phyloP scores from a whole-genome alignment of 2,888 invertebrate species.

The Drosophila nr. perissopoda region DNA sequence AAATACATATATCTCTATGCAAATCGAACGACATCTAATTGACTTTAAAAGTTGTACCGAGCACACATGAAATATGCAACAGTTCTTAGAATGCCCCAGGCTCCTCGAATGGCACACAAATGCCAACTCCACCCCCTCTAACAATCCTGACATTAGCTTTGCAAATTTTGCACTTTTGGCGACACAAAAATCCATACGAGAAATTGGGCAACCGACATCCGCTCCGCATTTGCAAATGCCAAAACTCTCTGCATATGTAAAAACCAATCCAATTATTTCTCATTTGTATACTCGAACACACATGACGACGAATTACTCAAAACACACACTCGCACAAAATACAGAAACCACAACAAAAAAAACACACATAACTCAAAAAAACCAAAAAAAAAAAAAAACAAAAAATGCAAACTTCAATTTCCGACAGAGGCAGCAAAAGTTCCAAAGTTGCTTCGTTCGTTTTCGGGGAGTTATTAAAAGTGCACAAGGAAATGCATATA shows the following conservation, averaged over 20 bases:
- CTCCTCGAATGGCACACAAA: constrained; percentile 18
- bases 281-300: constrained; percentile 18
- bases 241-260: constrained; percentile 27
- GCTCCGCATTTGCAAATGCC: constrained; percentile 50
- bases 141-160: constrained; percentile 46
- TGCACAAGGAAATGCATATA: constrained; percentile 54
- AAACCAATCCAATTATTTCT: constrained; percentile 32
- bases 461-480: constrained; percentile 63
- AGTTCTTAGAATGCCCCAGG: constrained; percentile 40
- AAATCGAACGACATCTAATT: constrained; percentile 47
- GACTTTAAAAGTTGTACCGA: constrained; percentile 44
- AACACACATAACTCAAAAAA: constrained; percentile 54
- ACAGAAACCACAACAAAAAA: constrained; percentile 2
- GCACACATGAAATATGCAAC: constrained; percentile 64
- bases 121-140: neutral
- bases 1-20: constrained; percentile 32
- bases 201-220: constrained; percentile 72
- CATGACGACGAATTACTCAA: constrained; percentile 1
- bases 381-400: constrained; percentile 27
- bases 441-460: neutral
- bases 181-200: constrained; percentile 46
- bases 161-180: constrained; percentile 72
- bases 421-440: constrained; percentile 49
- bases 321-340: neutral
- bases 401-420: constrained; percentile 62